Percentiles rank a stretch among this genome's conserved stretches.
phyloP scores from a whole-genome alignment of 2,888 invertebrate genomes.

The Branchipolynoe longqiensis region DNA sequence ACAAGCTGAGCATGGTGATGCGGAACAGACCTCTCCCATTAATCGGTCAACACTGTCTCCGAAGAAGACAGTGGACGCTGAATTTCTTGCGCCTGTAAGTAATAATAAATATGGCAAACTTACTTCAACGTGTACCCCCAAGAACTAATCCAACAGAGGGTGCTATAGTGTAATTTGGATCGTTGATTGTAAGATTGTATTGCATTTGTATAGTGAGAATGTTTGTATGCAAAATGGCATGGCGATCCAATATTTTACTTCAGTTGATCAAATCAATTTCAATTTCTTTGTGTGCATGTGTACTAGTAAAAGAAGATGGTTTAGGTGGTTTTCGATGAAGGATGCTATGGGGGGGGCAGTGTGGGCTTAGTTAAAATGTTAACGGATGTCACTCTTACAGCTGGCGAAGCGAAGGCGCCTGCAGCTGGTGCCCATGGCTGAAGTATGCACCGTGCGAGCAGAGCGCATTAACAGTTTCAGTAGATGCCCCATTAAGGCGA shows the following conservation, averaged over 20 bases:
- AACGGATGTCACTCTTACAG: neutral
- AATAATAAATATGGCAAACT: neutral
- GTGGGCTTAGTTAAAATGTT: neutral
- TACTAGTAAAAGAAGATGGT: too few species aligned
- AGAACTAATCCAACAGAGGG: too few species aligned
- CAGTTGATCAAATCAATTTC: too few species aligned
- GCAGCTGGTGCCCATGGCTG: conserved; percentile 25
- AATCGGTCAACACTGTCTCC: neutral
- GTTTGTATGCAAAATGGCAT: too few species aligned
- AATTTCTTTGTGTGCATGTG: too few species aligned
- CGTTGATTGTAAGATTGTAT: too few species aligned
- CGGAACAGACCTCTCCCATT: neutral
- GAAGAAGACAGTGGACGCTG: neutral
- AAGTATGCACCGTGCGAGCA: neutral
- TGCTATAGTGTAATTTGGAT: too few species aligned
- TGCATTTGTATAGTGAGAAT: too few species aligned
- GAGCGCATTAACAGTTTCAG: neutral
- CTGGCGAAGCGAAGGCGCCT: neutral
- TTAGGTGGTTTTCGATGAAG: too few species aligned
- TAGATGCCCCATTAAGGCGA: neutral
- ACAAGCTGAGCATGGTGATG: too few species aligned
- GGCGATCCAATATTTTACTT: too few species aligned
- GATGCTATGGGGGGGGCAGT: neutral
- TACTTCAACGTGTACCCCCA: too few species aligned
- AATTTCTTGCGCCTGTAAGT: neutral